Base-by-base conservation (phyloP, 2,888 invertebrate genomes). In the Heliconius ethilla region DNA sequence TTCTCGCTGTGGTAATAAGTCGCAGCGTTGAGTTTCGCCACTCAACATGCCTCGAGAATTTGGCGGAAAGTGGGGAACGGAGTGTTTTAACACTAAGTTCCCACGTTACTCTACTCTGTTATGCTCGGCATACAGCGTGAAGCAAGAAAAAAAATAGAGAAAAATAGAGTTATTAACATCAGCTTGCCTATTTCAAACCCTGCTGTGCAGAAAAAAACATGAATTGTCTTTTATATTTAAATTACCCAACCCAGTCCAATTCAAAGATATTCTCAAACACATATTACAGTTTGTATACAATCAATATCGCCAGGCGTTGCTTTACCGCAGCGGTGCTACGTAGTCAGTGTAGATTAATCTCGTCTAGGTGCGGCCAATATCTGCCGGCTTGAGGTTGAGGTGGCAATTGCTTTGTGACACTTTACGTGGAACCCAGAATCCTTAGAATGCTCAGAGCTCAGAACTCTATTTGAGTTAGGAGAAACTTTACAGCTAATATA, bases 371-470 rank as follows among this genome's bases (percentile, higher is more conserved):
- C n/a, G 33, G 33, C 27, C 29, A 29, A 45, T 59, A 45, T 69
- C 72, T 67, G 77, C 59, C 15, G 73, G 77, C 29, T 59, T 67
- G 59, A 70, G 70, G 37, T 70, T 55, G 18, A 76, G 65, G 73
- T 59, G 73, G 62, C 77, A 67, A 77, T 40, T 77, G 77, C 73
- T 73, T 77, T 74, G 67, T 66, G 51, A 51, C 51, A 62, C 55
- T 51, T 62, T 10, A 77, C 15, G 55, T 59, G 72, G 22, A n/a
- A 73, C 22, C 67, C 15, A 37, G 25, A 66, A 67, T 75, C 33
- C 29, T 29, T 15, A 66, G 55, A 67, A 75, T 75, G 33, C 25
- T 55, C 13, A n/a, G 0, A 51, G 11, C 11, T 1, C 29, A 6
- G 13, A 15, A 6, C 2, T 6, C 5, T 29, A 29, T 29, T 29